A percentile compares a stretch with the other conserved stretches of the same genome.
Conservation (phyloP, 2,888 invertebrate species). For the Proisotoma minuta region DNA sequence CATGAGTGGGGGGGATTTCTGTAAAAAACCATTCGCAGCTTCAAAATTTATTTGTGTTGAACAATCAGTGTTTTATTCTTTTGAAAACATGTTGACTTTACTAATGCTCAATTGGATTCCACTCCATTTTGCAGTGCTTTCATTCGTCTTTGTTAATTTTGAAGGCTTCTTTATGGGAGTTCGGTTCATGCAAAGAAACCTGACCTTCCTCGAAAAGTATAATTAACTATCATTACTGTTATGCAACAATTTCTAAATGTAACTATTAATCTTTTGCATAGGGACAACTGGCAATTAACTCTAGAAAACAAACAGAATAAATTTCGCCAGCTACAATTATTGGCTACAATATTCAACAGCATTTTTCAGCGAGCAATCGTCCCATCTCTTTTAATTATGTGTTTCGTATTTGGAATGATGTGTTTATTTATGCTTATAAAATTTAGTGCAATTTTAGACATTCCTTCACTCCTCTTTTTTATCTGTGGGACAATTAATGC, state of each 20-base stretch:
- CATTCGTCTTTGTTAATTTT: neutral
- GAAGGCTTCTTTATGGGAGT: neutral
- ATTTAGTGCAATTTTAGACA: neutral
- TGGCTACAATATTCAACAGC: neutral
- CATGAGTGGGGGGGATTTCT: neutral
- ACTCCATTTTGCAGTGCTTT: neutral
- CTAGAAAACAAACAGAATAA: too few species aligned
- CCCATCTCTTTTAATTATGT: neutral
- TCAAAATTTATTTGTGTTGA: neutral
- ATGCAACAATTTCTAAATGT: too few species aligned
- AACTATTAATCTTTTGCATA: too few species aligned
- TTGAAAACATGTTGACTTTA: neutral
- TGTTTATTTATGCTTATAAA: neutral
- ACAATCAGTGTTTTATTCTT: neutral
- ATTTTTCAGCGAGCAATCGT: neutral
- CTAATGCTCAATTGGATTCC: neutral
- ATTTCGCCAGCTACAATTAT: neutral
- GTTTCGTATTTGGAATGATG: neutral
- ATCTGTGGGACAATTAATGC: neutral
- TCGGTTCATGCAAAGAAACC: neutral
- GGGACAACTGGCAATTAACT: too few species aligned
- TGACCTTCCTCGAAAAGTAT: too few species aligned
- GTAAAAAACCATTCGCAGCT: neutral
- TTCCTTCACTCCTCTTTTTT: neutral
- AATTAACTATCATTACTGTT: too few species aligned